Conservation (phyloP, 2,888 invertebrate species). For the Cyrtodaria siliqua region DNA sequence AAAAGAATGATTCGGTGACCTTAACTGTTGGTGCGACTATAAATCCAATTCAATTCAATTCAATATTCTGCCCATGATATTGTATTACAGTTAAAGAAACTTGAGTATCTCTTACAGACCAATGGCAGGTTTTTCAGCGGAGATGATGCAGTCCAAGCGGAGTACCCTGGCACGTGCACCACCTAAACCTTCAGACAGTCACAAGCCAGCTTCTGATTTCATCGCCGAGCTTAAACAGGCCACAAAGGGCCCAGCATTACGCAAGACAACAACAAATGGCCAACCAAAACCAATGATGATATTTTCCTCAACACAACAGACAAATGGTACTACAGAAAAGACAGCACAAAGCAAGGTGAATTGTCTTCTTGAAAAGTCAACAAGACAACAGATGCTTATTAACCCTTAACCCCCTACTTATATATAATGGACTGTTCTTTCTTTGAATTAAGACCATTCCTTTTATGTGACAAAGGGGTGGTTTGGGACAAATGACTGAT, state of each 20-base stretch:
- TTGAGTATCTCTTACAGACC: conserved; percentile 27
- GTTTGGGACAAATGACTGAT: too few relatives aligned
- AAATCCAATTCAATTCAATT: too few relatives aligned
- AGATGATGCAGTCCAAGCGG: conserved; percentile 45
- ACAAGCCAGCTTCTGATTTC: conserved; percentile 43
- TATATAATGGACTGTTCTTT: too few relatives aligned
- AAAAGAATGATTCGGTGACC: too few relatives aligned
- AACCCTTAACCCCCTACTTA: too few relatives aligned
- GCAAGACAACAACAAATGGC: conserved; percentile 22
- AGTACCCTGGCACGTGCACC: conserved; percentile 36
- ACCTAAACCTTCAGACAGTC: conserved; percentile 17
- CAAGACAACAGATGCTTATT: too few relatives aligned
- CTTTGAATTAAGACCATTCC: too few relatives aligned
- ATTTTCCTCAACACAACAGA: conserved; percentile 37
- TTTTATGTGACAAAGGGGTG: too few relatives aligned
- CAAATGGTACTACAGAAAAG: background rate
- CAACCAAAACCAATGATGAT: conserved; percentile 32
- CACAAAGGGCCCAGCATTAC: conserved; percentile 39
- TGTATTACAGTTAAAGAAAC: too few relatives aligned
- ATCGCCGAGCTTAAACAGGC: conserved; percentile 66
- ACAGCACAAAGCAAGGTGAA: background rate
- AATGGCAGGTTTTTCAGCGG: conserved; percentile 35
- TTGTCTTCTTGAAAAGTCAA: too few relatives aligned
- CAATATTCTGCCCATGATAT: too few relatives aligned
- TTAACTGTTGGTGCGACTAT: too few relatives aligned